Evolutionary conservation across 2,888 invertebrate species (phyloP).

Genomic region (Pachydiplax longipennis): DNA sequence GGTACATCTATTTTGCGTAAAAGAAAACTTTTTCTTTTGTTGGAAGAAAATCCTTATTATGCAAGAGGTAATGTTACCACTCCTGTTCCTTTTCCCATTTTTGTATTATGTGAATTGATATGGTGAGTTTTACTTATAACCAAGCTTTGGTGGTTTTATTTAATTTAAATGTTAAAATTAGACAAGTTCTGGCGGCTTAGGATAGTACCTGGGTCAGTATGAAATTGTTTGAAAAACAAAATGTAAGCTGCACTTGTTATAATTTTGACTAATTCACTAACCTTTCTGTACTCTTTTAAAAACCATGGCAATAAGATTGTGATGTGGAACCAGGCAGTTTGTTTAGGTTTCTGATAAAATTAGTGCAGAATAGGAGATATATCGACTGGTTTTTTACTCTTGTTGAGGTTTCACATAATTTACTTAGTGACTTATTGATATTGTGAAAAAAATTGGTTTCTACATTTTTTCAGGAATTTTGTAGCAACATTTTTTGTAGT

Average conservation of each 20-base stretch:
- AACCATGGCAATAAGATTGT: slow-evolving; percentile 43
- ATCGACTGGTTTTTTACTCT: not conserved
- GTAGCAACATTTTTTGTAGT: too few species aligned
- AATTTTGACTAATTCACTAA: slow-evolving; percentile 7
- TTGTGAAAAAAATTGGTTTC: too few species aligned
- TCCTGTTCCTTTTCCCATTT: not conserved
- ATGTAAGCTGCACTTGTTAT: not conserved
- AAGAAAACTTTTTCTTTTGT: not conserved
- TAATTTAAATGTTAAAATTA: not conserved
- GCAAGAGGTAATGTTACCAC: not conserved
- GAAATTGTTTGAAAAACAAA: not conserved
- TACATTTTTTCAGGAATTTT: too few species aligned
- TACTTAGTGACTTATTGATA: not conserved
- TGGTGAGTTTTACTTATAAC: not conserved
- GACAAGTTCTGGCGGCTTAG: not conserved
- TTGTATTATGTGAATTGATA: not conserved
- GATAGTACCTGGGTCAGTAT: not conserved
- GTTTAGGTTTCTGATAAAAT: slow-evolving; percentile 10
- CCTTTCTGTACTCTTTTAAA: not conserved
- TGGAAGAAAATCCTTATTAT: not conserved
- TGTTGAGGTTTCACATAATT: not conserved
- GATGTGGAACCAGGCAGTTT: slow-evolving; percentile 30
- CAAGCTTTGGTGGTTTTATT: not conserved
- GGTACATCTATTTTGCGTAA: not conserved
- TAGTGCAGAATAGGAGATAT: not conserved